Base-by-base conservation (phyloP, 1,140 invertebrate species). In the Danaus melanippus region DNA sequence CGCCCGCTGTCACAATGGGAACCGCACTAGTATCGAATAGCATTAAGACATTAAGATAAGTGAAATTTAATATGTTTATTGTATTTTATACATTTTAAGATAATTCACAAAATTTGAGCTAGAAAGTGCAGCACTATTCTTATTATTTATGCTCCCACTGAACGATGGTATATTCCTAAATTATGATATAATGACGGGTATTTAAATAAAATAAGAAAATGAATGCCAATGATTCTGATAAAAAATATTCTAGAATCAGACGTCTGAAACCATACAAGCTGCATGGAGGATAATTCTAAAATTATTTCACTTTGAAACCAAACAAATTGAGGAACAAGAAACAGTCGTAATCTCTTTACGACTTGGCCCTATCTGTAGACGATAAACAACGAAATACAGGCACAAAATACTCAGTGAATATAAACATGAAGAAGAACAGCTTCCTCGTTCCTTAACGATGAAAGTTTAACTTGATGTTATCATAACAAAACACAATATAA, bases 351-450 rank as follows among this genome's bases (percentile, higher is more conserved):
- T 69, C 64, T 66, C 46, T 79, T 82, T 76, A 76, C 67, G 75
- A 72, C 60, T 49, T 57, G 45, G 58, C 62, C 59, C 64, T 59
- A 72, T 60, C 69, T 67, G 67, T 72, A 69, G 68, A 71, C 71
- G 73, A 79, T 80, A 79, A 83, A 80, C 77, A 79, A 74, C 79
- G 74, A 73, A 68, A 75, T 59, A 67, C 67, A 44, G 60, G 64
- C 69, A 73, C 63, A 53, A 82, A 77, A 82, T 80, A 84, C 44
- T 60, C 51, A 15, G 15, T 15, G 46, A 55, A 61, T 53, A 58
- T 53, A 65, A 58, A 65, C 50, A 61, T 52, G 39, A 15, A 46
- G 39, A 15, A 46, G 55, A 60, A 56, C 49, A 39, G 12, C 39
- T 40, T 46, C 40, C 39, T 40, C 50, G 42, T 32, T 32, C 4